Conservation (phyloP, 2,797 vertebrate species). For the Melanotaenia trifasciata region DNA sequence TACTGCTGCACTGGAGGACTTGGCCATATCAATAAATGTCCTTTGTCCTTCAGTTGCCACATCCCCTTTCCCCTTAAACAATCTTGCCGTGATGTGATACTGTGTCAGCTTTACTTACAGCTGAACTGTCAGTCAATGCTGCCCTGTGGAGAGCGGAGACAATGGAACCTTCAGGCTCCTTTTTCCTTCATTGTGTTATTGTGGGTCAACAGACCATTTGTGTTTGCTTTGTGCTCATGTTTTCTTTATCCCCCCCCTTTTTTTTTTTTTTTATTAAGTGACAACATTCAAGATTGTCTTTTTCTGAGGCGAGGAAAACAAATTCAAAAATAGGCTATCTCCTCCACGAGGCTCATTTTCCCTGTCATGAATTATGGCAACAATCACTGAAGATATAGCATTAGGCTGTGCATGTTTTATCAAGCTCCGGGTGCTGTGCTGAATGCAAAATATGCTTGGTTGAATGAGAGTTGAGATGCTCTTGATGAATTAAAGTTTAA, state of each 20-base stretch:
- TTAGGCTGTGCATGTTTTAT: conserved; percentile 62
- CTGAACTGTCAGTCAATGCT: conserved; percentile 70
- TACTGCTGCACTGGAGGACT: conserved; percentile 75
- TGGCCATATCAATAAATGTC: conserved; percentile 79
- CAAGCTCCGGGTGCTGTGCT: conserved; percentile 45
- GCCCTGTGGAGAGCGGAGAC: conserved; percentile 63
- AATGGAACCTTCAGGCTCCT: conserved; percentile 66
- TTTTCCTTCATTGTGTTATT: conserved; percentile 66
- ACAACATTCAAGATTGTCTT: conserved; percentile 50
- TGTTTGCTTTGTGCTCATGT: conserved; percentile 62
- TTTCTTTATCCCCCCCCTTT: conserved; percentile 13
- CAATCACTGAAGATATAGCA: conserved; percentile 65
- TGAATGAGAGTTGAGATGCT: conserved; percentile 45
- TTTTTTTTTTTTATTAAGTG: conserved; percentile 1
- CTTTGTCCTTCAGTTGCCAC: conserved; percentile 65
- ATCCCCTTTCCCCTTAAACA: conserved; percentile 70
- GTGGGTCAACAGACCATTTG: conserved; percentile 70
- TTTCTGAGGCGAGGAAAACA: conserved; percentile 49
- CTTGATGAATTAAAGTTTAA: conserved; percentile 61
- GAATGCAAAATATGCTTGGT: conserved; percentile 61
- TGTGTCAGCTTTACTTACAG: conserved; percentile 76
- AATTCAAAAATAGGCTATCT: conserved; percentile 60
- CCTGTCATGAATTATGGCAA: conserved; percentile 63
- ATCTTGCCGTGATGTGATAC: conserved; percentile 60
- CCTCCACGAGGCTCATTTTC: conserved; percentile 52